phyloP scores from a whole-genome alignment of 37 sponge, comb jelly and placozoan species.

The Haliclona indistincta region DNA sequence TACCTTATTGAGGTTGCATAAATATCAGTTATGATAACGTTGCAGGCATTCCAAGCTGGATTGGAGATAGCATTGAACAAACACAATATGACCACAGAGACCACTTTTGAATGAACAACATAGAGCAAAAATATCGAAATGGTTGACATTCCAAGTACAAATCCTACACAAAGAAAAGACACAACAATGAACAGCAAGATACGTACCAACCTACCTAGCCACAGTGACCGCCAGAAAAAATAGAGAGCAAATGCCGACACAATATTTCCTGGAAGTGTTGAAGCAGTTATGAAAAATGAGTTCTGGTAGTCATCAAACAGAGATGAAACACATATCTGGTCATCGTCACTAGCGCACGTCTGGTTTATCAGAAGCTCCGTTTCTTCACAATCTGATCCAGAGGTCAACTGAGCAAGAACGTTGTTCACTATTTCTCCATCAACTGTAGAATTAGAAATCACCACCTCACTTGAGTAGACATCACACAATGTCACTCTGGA shows the following conservation, averaged over 20 bases:
- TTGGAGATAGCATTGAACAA: constrained; percentile 65
- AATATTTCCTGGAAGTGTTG: constrained; percentile 58
- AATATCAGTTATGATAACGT: constrained; percentile 55
- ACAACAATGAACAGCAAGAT: background rate
- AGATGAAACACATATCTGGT: background rate
- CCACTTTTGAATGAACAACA: constrained; percentile 28
- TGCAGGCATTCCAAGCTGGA: constrained; percentile 59
- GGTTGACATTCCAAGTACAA: constrained; percentile 39
- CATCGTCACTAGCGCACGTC: background rate
- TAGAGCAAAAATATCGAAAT: constrained; percentile 59
- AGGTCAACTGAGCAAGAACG: background rate
- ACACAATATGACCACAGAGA: constrained; percentile 34
- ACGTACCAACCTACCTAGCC: constrained; percentile 53
- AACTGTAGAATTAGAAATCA: too few species aligned
- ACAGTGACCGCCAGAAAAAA: constrained; percentile 56
- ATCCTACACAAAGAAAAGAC: constrained; percentile 21
- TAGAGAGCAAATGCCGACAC: constrained; percentile 62
- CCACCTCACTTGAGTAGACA: too few species aligned
- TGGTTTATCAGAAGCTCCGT: background rate
- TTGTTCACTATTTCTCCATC: too few species aligned
- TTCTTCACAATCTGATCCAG: background rate
- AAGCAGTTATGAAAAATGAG: constrained; percentile 38
- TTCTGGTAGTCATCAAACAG: constrained; percentile 36
- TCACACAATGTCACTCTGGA: too few species aligned
- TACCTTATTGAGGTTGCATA: constrained; percentile 77